These are phyloP conservation scores for Papilio aristodemus DNA, from an alignment of 1,140 invertebrate genomes.

Conservation along the genomic window DNA sequence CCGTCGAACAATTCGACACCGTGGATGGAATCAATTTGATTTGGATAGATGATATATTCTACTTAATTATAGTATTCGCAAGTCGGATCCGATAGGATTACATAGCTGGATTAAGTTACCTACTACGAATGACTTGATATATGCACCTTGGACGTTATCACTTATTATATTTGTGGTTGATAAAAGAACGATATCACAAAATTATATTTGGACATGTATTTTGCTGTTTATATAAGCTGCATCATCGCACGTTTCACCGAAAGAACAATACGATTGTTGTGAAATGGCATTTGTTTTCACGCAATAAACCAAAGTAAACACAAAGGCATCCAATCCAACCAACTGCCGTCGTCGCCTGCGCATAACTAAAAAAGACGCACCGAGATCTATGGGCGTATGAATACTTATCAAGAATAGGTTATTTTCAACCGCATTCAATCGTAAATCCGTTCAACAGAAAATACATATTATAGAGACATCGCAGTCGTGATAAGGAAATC, in stretches of 20 bases:
- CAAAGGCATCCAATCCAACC: slow-evolving; percentile 57
- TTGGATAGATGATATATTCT: neutral
- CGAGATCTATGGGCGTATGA: slow-evolving; percentile 25
- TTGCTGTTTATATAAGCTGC: slow-evolving; percentile 1
- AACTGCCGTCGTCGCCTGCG: slow-evolving; percentile 59
- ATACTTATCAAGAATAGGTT: slow-evolving; percentile 22
- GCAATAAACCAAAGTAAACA: slow-evolving; percentile 34
- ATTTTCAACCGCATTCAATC: slow-evolving; percentile 9
- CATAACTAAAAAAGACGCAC: slow-evolving; percentile 62
- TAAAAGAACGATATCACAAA: neutral
- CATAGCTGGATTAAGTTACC: neutral
- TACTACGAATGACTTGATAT: neutral
- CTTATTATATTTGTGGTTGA: neutral
- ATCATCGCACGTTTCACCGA: neutral
- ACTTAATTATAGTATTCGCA: neutral
- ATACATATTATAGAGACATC: slow-evolving; percentile 10
- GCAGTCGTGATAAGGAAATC: slow-evolving; percentile 5
- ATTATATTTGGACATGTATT: neutral
- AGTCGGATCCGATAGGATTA: too few relatives aligned
- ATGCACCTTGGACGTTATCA: neutral
- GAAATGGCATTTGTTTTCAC: neutral
- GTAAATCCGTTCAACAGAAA: slow-evolving; percentile 26
- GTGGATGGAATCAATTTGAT: slow-evolving; percentile 9
- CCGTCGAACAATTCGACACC: slow-evolving; percentile 30
- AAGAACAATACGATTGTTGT: slow-evolving; percentile 9